These are phyloP conservation scores for Diloba caeruleocephala DNA, from an alignment of 2,888 invertebrate species.

Conservation along the genomic window DNA sequence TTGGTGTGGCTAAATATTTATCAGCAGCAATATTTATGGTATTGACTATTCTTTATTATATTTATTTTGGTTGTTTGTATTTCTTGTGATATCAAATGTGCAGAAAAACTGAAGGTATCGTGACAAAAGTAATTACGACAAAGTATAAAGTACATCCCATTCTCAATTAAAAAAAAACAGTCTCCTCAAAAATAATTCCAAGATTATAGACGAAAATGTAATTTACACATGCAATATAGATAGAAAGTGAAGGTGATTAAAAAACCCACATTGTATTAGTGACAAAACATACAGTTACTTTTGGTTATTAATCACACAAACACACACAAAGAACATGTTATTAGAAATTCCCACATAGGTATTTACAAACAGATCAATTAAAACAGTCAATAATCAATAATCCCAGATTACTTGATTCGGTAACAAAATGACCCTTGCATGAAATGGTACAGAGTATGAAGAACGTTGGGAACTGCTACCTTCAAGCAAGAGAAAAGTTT, in stretches of 20 bases:
- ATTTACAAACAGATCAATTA: conserved; percentile 53
- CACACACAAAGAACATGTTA: conserved; percentile 53
- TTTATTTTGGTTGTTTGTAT: too few species aligned
- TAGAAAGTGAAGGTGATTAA: conserved; percentile 49
- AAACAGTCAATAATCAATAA: conserved; percentile 33
- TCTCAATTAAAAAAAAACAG: conserved; percentile 1
- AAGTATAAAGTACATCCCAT: background rate
- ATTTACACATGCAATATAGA: conserved; percentile 59
- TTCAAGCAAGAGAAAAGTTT: conserved; percentile 49
- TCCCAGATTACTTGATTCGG: conserved; percentile 43
- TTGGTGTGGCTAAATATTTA: too few species aligned
- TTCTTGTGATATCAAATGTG: background rate
- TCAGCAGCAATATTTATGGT: too few species aligned
- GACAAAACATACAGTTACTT: conserved; percentile 64
- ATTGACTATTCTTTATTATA: too few species aligned
- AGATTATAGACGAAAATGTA: conserved; percentile 20
- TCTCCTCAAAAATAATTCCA: conserved; percentile 8
- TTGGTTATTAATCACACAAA: conserved; percentile 65
- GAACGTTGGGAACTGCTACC: conserved; percentile 50
- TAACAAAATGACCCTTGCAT: conserved; percentile 66
- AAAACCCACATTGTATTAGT: conserved; percentile 68
- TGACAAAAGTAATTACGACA: background rate
- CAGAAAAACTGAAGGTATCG: background rate
- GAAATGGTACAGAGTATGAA: conserved; percentile 66
- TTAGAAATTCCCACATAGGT: conserved; percentile 47